Base-by-base conservation (phyloP, 2,888 invertebrate genomes). In the Nezara viridula region DNA sequence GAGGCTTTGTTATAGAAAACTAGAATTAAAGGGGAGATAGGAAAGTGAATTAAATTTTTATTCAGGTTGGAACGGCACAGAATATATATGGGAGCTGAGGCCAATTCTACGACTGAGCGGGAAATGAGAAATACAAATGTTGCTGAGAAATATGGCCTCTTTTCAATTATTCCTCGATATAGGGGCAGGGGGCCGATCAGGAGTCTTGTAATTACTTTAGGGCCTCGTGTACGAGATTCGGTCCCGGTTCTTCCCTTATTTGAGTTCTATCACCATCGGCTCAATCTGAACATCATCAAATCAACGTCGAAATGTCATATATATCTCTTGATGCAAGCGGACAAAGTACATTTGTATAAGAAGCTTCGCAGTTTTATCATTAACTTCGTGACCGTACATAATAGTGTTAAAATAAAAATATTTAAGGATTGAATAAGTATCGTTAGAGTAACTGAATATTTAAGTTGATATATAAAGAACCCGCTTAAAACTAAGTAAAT, bases 21-120 rank as follows among this genome's bases (percentile, higher is more conserved):
- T 4, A 47, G 55, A 37, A 86, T 52, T 40, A 52, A 86, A 32
- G 50, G 77, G 86, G 27, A 19, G 44, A 16, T 47, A 10, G 44
- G 81, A 77, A 81, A 86, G 86, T 44, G 90, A 91, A 91, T 91
- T 91, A 90, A 90, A 91, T 91, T 91, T 90, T 91, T 91, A 91
- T 90, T 90, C 89, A 32, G n/a, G 49, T 85, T 86, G 37, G n/a
- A 55, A 44, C 55, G 55, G 47, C 27, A 77, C 49, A 89, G 86
- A 89, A 90, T 90, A 90, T n/a, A n/a, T 90, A 90, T 89, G 90
- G 52, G 88, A 77, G 85, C 73, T 49, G 55, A 50, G 88, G 50
- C 89, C 85, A 86, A 86, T 89, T 50, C 86, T n/a, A 66, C 60
- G 47, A 55, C 73, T 47, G 44, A 7, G 86, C 19, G 77, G 87